Conservation (phyloP, 2,888 invertebrate genomes). For the Pegoplata infirma region DNA sequence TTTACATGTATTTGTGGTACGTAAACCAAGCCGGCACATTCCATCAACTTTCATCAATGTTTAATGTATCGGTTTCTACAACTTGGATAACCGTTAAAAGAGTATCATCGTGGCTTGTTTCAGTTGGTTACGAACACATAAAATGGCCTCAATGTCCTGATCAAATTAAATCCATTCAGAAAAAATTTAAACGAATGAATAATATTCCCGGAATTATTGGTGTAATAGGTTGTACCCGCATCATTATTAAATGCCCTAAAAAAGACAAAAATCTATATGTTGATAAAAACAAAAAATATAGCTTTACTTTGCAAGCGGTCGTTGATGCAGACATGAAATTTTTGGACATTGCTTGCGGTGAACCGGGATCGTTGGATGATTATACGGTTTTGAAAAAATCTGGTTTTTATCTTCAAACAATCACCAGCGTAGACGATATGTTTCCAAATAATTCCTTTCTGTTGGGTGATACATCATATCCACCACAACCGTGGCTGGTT, state of each 20-base stretch:
- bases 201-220: conserved; percentile 61
- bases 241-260: conserved; percentile 62
- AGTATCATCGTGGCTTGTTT: conserved; percentile 48
- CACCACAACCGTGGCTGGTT: conserved; percentile 63
- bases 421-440: background rate
- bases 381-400: conserved; percentile 64
- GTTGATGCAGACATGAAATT: conserved; percentile 65
- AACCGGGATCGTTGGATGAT: conserved; percentile 67
- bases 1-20: conserved; percentile 58
- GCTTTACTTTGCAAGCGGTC: conserved; percentile 66
- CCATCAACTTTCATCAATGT: conserved; percentile 38
- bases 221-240: conserved; percentile 64
- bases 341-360: conserved; percentile 66
- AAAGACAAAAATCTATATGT: conserved; percentile 58
- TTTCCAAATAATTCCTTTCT: conserved; percentile 49
- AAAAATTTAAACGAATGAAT: conserved; percentile 30
- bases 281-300: conserved; percentile 61
- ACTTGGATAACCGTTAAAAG: conserved; percentile 46
- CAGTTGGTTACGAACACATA: conserved; percentile 46
- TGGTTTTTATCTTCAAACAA: conserved; percentile 14
- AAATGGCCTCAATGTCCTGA: conserved; percentile 54
- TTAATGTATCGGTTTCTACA: too few relatives aligned
- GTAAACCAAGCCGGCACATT: conserved; percentile 54
- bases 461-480: conserved; percentile 63
- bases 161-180: background rate